phyloP scores from a whole-genome alignment of 2,797 vertebrate species.

The Diceros bicornis region DNA sequence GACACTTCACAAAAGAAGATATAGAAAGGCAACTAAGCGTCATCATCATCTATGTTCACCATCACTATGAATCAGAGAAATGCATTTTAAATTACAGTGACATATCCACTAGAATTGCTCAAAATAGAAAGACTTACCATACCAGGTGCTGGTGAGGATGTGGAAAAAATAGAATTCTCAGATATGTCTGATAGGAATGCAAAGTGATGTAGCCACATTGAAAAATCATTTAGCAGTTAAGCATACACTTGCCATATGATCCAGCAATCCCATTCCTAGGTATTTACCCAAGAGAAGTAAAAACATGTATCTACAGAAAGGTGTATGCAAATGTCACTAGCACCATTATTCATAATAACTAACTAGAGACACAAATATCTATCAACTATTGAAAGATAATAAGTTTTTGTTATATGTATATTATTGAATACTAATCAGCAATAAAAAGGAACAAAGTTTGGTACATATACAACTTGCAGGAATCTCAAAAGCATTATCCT shows the following conservation, averaged over 20 bases:
- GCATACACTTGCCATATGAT: background rate
- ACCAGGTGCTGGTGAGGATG: background rate
- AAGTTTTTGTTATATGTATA: background rate
- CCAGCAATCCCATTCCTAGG: background rate
- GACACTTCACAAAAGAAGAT: background rate
- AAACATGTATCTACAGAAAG: background rate
- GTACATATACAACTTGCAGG: background rate
- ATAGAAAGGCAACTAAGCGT: background rate
- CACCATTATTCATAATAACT: background rate
- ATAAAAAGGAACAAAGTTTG: slow-evolving; percentile 23
- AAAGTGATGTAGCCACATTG: background rate
- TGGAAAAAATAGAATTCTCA: background rate
- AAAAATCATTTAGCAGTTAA: background rate
- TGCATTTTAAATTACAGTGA: background rate
- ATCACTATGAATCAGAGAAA: background rate
- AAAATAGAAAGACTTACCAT: background rate
- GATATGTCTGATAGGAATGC: background rate
- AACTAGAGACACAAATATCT: background rate
- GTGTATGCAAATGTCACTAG: background rate
- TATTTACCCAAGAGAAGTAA: background rate
- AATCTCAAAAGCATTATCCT: background rate
- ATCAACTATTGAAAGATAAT: background rate
- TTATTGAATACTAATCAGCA: background rate
- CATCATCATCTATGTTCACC: background rate
- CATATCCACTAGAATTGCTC: background rate